Evolutionary conservation across 2,797 vertebrate genomes (phyloP), one percentile per base, ranked within the genome.

Genomic region (Heterohyrax brucei): DNA sequence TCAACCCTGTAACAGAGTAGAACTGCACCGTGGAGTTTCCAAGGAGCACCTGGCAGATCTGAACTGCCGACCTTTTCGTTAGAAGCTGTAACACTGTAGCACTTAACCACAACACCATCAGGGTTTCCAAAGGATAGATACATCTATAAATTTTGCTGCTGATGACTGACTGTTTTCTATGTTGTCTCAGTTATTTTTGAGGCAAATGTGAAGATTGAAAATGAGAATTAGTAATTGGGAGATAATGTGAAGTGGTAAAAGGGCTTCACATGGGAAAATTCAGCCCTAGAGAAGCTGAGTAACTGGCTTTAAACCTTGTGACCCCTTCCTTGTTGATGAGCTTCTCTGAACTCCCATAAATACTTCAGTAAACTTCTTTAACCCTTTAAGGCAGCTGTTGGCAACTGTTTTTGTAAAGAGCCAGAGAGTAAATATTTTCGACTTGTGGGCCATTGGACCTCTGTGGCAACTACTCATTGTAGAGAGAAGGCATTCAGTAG

Each of bases 351-450:
- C 88, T 93, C 7, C 79, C 82, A 39, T 72, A 77, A 73, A 89
- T 46, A 81, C 28, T n/a, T 64, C 22, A 7, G 33, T 96, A 90
- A 62, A 70, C 70, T 86, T 72, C 90, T 85, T 70, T 76, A 79
- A 64, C 68, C 28, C 50, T 33, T 72, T 66, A 53, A 86, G 33
- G 50, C 22, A 70, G 64, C 26, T 62, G 53, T 76, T 24, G 84
- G 50, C 26, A 61, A 81, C 10, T 53, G 56, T 83, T 93, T 88
- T 26, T 86, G 13, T 64, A 75, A 93, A 89, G 39, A 16, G 9
- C 39, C 39, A 78, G 33, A 48, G 33, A 76, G 33, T 83, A 73
- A 78, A 22, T 73, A 80, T 80, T 86, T 82, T 75, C 75, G 79
- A 39, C 21, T 79, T 83, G 61, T 4, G 39, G 75, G 30, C 78